Conservation (phyloP, 2,797 vertebrate genomes). For the Poeciliopsis infans region DNA sequence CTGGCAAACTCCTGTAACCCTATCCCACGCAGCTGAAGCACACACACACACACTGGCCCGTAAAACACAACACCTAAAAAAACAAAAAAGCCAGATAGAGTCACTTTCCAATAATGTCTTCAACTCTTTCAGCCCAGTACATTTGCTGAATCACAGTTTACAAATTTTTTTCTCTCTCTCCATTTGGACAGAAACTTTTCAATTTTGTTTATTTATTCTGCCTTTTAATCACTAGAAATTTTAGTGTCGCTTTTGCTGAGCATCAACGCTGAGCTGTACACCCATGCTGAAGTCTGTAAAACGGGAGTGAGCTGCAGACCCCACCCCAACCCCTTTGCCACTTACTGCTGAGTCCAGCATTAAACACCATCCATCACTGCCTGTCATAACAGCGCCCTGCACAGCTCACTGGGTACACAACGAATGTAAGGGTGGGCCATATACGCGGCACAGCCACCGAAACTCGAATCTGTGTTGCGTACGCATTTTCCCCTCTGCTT, state of each 20-base stretch:
- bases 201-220: neutral
- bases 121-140: neutral
- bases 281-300: slow-evolving; percentile 31
- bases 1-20: slow-evolving; percentile 73
- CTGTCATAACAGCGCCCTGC: slow-evolving; percentile 61
- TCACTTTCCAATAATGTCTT: neutral
- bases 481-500: slow-evolving; percentile 56
- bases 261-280: slow-evolving; percentile 20
- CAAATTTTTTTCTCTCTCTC: neutral
- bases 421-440: slow-evolving; percentile 34
- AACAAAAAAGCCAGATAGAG: slow-evolving; percentile 31
- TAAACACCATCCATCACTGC: slow-evolving; percentile 70
- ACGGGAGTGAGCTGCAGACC: slow-evolving; percentile 46
- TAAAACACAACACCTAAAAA: slow-evolving; percentile 46
- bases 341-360: slow-evolving; percentile 58
- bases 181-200: neutral
- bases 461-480: slow-evolving; percentile 23
- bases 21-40: slow-evolving; percentile 72
- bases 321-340: slow-evolving; percentile 34
- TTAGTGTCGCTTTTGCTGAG: neutral
- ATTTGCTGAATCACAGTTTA: neutral
- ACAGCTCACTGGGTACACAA: slow-evolving; percentile 54
- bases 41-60: slow-evolving; percentile 45
- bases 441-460: slow-evolving; percentile 38
- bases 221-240: slow-evolving; percentile 5